Conservation (phyloP, 1,140 invertebrate species). For the Drosophila subpulchrella region DNA sequence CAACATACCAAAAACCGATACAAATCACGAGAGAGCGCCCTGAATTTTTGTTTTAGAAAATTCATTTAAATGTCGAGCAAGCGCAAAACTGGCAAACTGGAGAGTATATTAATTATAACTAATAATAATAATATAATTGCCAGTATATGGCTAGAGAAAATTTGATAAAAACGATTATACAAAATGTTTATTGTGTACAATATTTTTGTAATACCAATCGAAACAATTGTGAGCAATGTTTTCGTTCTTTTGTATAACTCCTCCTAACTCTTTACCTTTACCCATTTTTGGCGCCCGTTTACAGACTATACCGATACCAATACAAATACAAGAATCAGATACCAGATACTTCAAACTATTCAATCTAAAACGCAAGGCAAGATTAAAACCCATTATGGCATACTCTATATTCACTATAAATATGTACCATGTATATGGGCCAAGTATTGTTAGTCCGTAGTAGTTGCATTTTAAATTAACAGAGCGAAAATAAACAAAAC, state of each 20-base stretch:
- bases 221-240: conserved; percentile 54
- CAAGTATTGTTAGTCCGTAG: conserved; percentile 77
- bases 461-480: conserved; percentile 71
- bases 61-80: conserved; percentile 67
- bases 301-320: conserved; percentile 37
- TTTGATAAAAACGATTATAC: conserved; percentile 52
- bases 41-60: conserved; percentile 79
- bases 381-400: conserved; percentile 26
- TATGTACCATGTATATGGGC: conserved; percentile 40
- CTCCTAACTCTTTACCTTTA: conserved; percentile 31
- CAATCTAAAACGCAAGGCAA: conserved; percentile 41
- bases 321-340: conserved; percentile 19
- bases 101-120: conserved; percentile 49
- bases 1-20: conserved; percentile 49
- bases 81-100: conserved; percentile 52
- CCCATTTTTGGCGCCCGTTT: conserved; percentile 57
- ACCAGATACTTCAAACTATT: conserved; percentile 32
- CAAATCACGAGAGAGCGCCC: conserved; percentile 40
- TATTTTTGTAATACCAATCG: conserved; percentile 64
- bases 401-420: conserved; percentile 50
- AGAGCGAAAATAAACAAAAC: conserved; percentile 16
- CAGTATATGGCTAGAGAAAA: conserved; percentile 30
- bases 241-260: conserved; percentile 50
- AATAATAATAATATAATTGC: conserved; percentile 28
- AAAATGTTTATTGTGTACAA: conserved; percentile 65